These are phyloP conservation scores for Paedocypris sp. DNA, from an alignment of 2,113 vertebrate species.

Conservation along the genomic window DNA sequence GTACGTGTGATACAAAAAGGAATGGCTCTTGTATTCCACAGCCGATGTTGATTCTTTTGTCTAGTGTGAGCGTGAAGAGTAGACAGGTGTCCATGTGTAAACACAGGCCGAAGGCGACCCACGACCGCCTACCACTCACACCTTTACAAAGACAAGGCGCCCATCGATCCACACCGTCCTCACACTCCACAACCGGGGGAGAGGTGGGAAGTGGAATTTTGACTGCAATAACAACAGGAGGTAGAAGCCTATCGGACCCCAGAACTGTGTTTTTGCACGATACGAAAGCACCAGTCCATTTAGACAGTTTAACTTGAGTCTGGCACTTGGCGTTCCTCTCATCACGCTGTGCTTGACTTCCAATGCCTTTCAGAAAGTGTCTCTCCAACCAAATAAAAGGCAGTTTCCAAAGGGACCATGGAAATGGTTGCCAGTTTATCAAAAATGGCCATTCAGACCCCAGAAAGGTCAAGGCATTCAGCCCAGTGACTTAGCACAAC, in stretches of 20 bases:
- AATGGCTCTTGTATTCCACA: background rate
- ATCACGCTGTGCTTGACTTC: background rate
- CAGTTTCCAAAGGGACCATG: background rate
- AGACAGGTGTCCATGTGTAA: conserved; percentile 10
- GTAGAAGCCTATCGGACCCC: background rate
- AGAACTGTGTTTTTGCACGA: conserved; percentile 4
- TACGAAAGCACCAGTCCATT: conserved; percentile 23
- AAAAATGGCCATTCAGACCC: background rate
- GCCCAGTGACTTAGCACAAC: no score
- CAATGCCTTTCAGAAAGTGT: conserved; percentile 16
- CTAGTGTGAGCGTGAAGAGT: background rate
- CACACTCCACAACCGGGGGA: conserved; percentile 15
- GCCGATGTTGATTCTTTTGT: background rate
- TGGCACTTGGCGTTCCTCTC: background rate
- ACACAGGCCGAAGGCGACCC: conserved; percentile 13
- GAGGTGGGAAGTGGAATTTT: conserved; percentile 34
- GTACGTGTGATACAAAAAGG: background rate
- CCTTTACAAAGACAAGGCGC: conserved; percentile 21
- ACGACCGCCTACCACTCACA: conserved; percentile 10
- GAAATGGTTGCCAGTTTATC: conserved; percentile 15
- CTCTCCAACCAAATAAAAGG: background rate
- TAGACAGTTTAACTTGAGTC: conserved; percentile 28
- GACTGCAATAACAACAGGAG: conserved; percentile 5
- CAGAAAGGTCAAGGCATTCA: conserved; percentile 17
- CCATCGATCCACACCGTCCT: conserved; percentile 19